Base-by-base conservation (phyloP, 2,888 invertebrate genomes). In the Drosophila percnosoma region DNA sequence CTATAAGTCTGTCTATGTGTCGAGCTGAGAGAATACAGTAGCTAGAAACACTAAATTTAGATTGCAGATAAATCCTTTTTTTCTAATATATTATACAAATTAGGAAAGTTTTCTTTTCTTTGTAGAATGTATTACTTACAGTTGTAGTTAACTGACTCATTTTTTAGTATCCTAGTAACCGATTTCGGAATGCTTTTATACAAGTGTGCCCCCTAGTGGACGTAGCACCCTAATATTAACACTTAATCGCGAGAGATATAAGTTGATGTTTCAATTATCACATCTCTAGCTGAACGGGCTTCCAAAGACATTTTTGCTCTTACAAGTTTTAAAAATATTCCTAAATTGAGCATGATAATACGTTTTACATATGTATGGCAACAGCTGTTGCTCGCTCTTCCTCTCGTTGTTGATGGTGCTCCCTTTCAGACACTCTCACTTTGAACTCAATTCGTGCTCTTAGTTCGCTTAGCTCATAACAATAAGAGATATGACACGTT, bases 371-470 rank as follows among this genome's bases (percentile, higher is more conserved):
- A 48, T 53, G 4, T n/a, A 31, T 57, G 57, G 27, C 15, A 40
- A 80, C 80, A 78, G 77, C 77, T 78, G 77, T 78, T 80, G 45
- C 59, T 73, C 73, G 57, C 61, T 27, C 31, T 52, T 11, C 27
- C 36, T n/a, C 36, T 45, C 15, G 27, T 6, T 33, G 27, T 8
- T n/a, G 54, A 15, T n/a, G 8, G 13, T 33, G 52, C 40, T 53
- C 73, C 21, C 65, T 61, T 33, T 36, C 38, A 58, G 52, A 15
- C 24, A 24, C 21, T 15, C 42, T 73, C 24, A 34, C 27, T 55
- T 51, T 40, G 33, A 21, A 36, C n/a, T 60, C 40, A 65, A 24
- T 29, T 40, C 29, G 59, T 51, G 29, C 64, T 67, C 68, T 70
- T 70, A 40, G 60, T 59, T 68, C 73, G 62, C 59, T 66, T 61